phyloP scores from a whole-genome alignment of 2,888 invertebrate genomes.

The Rotaria socialis region DNA sequence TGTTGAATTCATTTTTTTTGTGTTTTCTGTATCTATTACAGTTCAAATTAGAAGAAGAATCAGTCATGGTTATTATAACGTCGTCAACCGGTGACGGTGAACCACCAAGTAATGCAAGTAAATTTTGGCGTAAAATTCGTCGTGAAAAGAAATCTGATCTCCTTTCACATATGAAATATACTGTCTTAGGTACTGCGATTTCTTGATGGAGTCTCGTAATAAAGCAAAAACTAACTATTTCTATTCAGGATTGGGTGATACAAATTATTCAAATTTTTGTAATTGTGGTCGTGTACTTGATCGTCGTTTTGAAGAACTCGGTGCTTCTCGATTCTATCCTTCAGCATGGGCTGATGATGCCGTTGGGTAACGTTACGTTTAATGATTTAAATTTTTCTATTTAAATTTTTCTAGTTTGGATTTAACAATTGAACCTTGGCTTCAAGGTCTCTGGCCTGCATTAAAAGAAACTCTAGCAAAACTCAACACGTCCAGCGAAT shows the following conservation, averaged over 20 bases:
- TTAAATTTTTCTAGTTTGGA: slow-evolving; percentile 52
- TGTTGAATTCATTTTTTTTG: neutral
- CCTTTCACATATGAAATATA: slow-evolving; percentile 60
- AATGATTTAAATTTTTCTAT: slow-evolving; percentile 47
- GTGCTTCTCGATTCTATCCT: slow-evolving; percentile 60
- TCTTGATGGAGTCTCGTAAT: no score
- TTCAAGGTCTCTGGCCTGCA: slow-evolving; percentile 59
- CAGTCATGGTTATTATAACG: slow-evolving; percentile 59
- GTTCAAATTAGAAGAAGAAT: slow-evolving; percentile 26
- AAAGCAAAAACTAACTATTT: no score
- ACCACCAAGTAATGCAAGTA: slow-evolving; percentile 63
- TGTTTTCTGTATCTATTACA: neutral
- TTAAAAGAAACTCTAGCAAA: slow-evolving; percentile 50
- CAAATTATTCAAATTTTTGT: slow-evolving; percentile 62
- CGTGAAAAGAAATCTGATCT: slow-evolving; percentile 47
- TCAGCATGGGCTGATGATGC: slow-evolving; percentile 64
- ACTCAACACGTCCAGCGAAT: slow-evolving; percentile 48
- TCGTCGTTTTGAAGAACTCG: slow-evolving; percentile 59
- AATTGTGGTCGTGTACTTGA: slow-evolving; percentile 61
- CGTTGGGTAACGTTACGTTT: slow-evolving; percentile 57
- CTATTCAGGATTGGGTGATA: slow-evolving; percentile 63
- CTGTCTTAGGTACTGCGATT: slow-evolving; percentile 60
- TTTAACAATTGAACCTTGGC: slow-evolving; percentile 62
- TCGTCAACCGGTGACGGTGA: slow-evolving; percentile 66
- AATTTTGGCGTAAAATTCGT: slow-evolving; percentile 56